Evolutionary conservation across 2,113 vertebrate species (phyloP).

Genomic region (Argyrosomus japonicus): DNA sequence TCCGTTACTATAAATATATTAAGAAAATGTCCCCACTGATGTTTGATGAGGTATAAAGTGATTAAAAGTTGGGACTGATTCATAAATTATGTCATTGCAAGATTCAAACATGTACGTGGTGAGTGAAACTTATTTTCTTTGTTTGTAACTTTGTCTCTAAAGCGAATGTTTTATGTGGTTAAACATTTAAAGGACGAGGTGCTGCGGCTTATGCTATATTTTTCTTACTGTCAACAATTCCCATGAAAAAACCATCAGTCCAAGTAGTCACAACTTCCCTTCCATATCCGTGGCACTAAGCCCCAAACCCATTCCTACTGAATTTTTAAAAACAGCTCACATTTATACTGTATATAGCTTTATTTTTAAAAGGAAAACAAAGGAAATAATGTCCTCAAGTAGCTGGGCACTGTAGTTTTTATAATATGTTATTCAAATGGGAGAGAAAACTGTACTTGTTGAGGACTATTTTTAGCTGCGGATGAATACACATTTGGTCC

Average conservation of each 20-base stretch:
- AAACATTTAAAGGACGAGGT: not conserved
- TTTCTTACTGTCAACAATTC: not conserved
- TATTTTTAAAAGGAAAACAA: not conserved
- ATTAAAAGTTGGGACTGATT: not conserved
- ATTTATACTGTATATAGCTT: not conserved
- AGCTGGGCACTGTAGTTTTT: not conserved
- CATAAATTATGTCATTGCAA: not conserved
- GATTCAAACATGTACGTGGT: not conserved
- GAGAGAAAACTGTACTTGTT: not conserved
- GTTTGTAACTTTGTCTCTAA: not conserved
- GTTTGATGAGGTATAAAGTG: not conserved
- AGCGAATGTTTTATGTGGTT: not conserved
- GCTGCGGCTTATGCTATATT: not conserved
- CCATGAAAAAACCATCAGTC: not conserved
- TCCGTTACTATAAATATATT: not conserved
- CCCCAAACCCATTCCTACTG: not conserved
- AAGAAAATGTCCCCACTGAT: not conserved
- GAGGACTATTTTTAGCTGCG: not conserved
- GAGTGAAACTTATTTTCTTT: not conserved
- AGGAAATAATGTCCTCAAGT: not conserved
- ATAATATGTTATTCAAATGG: not conserved
- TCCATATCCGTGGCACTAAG: not conserved
- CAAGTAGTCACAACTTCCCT: not conserved
- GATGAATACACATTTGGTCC: slow-evolving; percentile 12
- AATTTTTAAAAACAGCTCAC: not conserved